Percentiles rank a stretch among this genome's conserved stretches.
These are phyloP conservation scores for Sarcophaga peregrina DNA, from an alignment of 1,140 invertebrate species.

Conservation along the genomic window DNA sequence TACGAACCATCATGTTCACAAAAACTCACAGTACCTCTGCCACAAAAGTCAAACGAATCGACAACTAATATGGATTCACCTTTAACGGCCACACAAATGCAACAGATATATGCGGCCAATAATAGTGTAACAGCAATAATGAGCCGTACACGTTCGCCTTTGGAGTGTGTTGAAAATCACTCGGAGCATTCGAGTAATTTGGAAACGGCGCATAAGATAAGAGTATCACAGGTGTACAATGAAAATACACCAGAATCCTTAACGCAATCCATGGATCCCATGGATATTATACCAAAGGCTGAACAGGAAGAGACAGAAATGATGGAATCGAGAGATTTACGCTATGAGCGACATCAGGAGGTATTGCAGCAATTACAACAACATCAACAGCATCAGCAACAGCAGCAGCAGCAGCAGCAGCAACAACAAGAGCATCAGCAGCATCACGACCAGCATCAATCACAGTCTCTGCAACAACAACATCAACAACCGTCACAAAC, in stretches of 20 bases:
- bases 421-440: constrained; percentile 39
- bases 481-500: constrained; percentile 52
- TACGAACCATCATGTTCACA: constrained; percentile 60
- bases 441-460: background rate
- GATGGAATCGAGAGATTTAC: constrained; percentile 19
- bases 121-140: background rate
- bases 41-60: constrained; percentile 57
- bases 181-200: constrained; percentile 33
- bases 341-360: constrained; percentile 30
- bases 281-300: constrained; percentile 61
- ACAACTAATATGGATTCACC: constrained; percentile 46
- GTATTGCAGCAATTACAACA: background rate
- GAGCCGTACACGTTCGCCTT: background rate
- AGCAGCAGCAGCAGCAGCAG: constrained; percentile 51
- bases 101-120: constrained; percentile 10
- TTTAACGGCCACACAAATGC: background rate
- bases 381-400: constrained; percentile 50
- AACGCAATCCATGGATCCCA: constrained; percentile 60
- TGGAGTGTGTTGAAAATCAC: constrained; percentile 27
- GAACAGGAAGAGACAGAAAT: constrained; percentile 56
- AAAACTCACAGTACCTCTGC: constrained; percentile 50
- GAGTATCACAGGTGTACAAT: constrained; percentile 51
- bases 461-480: constrained; percentile 9
- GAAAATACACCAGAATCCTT: constrained; percentile 55
- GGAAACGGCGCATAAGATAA: constrained; percentile 53